These are phyloP conservation scores for Eurytoma californica DNA, from an alignment of 2,888 invertebrate genomes.

Conservation along the genomic window DNA sequence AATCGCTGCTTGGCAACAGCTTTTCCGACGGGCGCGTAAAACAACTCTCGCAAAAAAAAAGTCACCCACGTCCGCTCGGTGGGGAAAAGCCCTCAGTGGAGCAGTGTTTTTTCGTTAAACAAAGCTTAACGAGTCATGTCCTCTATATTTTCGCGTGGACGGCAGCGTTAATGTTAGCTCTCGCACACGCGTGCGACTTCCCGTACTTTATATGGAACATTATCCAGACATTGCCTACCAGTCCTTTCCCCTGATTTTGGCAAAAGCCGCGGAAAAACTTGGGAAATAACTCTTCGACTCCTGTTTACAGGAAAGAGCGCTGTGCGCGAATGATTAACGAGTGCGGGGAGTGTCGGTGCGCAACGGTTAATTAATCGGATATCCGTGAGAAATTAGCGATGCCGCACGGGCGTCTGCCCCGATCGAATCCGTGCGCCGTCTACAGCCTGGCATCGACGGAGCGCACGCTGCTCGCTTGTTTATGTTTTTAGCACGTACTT, in stretches of 20 bases:
- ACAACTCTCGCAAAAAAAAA: slow-evolving; percentile 10
- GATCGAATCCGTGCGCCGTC: slow-evolving; percentile 36
- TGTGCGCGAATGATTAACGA: slow-evolving; percentile 51
- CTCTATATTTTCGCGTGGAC: slow-evolving; percentile 48
- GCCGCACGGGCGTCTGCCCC: slow-evolving; percentile 19
- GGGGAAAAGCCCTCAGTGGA: neutral
- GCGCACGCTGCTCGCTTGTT: slow-evolving; percentile 12
- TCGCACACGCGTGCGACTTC: slow-evolving; percentile 59
- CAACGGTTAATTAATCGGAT: slow-evolving; percentile 74
- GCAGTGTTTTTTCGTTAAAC: slow-evolving; percentile 6
- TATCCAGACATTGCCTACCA: slow-evolving; percentile 73
- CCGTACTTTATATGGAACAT: slow-evolving; percentile 73
- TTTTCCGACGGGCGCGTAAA: no score
- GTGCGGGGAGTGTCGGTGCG: slow-evolving; percentile 41
- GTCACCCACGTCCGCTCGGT: neutral
- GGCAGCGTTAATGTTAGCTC: slow-evolving; percentile 43
- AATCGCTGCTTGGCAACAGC: no score
- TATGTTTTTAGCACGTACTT: slow-evolving; percentile 54
- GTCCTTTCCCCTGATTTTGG: slow-evolving; percentile 5
- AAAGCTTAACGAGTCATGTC: slow-evolving; percentile 45
- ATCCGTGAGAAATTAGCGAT: slow-evolving; percentile 60
- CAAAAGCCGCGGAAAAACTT: slow-evolving; percentile 42
- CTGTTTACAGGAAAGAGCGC: neutral
- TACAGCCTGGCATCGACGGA: neutral
- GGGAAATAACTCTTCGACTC: slow-evolving; percentile 9